Percentiles rank a stretch among this genome's conserved stretches.
Evolutionary conservation across 2,797 vertebrate genomes (phyloP).

Genomic region (Poeciliopsis paucimaculata): DNA sequence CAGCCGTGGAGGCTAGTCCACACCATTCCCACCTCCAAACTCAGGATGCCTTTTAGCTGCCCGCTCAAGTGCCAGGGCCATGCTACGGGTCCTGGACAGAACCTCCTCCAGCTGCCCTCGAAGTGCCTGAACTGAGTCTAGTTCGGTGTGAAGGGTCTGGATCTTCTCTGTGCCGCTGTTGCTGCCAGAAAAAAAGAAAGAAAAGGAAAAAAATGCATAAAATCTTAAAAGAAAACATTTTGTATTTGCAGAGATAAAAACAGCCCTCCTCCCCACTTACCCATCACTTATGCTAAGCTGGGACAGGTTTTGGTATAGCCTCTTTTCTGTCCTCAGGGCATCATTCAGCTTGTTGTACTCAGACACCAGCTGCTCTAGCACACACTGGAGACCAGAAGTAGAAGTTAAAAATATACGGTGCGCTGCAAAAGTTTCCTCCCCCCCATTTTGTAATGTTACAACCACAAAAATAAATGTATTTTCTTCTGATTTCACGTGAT

Average conservation of each 20-base stretch:
- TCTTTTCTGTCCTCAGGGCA: slow-evolving; percentile 88
- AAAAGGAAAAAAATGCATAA: not conserved
- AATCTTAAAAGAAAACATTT: not conserved
- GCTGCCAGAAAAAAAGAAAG: not conserved
- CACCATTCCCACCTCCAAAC: slow-evolving; percentile 95
- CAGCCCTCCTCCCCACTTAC: slow-evolving; percentile 68
- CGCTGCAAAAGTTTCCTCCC: not conserved
- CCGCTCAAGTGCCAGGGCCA: slow-evolving; percentile 86
- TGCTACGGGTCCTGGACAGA: slow-evolving; percentile 87
- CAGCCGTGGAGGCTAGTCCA: slow-evolving; percentile 84
- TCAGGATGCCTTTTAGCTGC: slow-evolving; percentile 78
- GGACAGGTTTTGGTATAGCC: slow-evolving; percentile 88
- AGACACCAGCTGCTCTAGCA: slow-evolving; percentile 87
- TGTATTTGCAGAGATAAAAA: not conserved
- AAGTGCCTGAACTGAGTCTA: slow-evolving; percentile 88
- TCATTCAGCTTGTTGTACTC: slow-evolving; percentile 90
- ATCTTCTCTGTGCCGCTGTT: slow-evolving; percentile 83
- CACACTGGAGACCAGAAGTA: slow-evolving; percentile 63
- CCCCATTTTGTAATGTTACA: not conserved
- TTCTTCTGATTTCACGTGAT: not conserved
- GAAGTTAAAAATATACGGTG: not conserved
- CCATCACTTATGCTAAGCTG: slow-evolving; percentile 85
- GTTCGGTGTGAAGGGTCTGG: slow-evolving; percentile 85
- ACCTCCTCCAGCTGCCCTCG: slow-evolving; percentile 90
- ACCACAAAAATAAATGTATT: not conserved